phyloP scores from a whole-genome alignment of 2,797 vertebrate genomes.

The Ispidina picta region DNA sequence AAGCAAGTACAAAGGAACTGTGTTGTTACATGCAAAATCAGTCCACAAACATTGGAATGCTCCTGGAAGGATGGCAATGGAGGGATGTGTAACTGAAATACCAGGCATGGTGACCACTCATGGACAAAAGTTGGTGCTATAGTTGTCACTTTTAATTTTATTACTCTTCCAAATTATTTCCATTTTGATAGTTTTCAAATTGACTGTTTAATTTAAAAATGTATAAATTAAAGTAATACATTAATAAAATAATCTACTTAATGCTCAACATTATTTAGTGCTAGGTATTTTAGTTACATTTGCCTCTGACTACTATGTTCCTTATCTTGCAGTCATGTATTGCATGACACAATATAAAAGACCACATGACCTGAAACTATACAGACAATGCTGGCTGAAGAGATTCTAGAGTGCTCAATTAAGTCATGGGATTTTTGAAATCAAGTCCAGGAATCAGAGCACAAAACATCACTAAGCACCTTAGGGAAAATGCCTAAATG shows the following conservation, averaged over 20 bases:
- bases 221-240: background rate
- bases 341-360: background rate
- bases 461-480: background rate
- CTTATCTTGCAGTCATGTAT: background rate
- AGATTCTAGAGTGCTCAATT: background rate
- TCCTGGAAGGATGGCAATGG: background rate
- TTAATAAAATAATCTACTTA: background rate
- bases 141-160: background rate
- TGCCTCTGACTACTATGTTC: background rate
- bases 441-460: background rate
- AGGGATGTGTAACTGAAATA: background rate
- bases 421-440: background rate
- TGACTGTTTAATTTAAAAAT: background rate
- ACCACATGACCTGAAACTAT: background rate
- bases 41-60: background rate
- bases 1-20: background rate
- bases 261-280: background rate
- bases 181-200: background rate
- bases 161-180: background rate
- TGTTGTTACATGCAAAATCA: background rate
- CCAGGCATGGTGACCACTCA: background rate
- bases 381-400: background rate
- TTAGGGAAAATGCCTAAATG: background rate
- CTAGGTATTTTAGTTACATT: background rate
- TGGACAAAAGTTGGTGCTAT: background rate